Evolutionary conservation across 1,140 invertebrate species (phyloP).

Genomic region (Bactericera cockerelli): DNA sequence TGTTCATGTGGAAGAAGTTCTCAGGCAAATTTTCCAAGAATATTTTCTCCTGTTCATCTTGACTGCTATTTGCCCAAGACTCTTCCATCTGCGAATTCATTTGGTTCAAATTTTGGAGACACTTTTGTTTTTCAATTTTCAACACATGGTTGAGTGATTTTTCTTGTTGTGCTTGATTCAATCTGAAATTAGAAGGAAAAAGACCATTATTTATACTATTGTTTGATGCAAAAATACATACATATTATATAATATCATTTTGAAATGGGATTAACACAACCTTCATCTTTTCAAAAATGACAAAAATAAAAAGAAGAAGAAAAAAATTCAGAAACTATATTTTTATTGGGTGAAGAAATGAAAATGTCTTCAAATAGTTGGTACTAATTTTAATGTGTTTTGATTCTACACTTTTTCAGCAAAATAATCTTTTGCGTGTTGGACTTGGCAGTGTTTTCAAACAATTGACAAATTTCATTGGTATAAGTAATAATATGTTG

Average conservation of each 20-base stretch:
- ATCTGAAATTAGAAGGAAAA: neutral
- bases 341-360: no score
- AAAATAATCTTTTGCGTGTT: no score
- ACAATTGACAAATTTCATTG: no score
- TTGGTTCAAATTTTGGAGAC: neutral
- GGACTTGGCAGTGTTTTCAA: no score
- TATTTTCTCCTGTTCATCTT: neutral
- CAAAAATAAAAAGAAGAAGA: no score
- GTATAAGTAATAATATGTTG: neutral
- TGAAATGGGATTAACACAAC: no score
- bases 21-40: neutral
- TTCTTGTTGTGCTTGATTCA: neutral
- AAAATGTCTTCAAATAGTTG: no score
- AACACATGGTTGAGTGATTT: neutral
- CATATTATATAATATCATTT: no score
- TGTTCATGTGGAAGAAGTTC: neutral
- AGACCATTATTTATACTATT: neutral
- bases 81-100: neutral
- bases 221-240: neutral
- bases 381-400: no score
- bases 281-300: no score
- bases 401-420: no score
- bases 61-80: neutral
- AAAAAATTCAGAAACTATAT: neutral
- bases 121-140: neutral